Evolutionary conservation across 2,888 invertebrate genomes (phyloP).

Genomic region (Mamestra brassicae): DNA sequence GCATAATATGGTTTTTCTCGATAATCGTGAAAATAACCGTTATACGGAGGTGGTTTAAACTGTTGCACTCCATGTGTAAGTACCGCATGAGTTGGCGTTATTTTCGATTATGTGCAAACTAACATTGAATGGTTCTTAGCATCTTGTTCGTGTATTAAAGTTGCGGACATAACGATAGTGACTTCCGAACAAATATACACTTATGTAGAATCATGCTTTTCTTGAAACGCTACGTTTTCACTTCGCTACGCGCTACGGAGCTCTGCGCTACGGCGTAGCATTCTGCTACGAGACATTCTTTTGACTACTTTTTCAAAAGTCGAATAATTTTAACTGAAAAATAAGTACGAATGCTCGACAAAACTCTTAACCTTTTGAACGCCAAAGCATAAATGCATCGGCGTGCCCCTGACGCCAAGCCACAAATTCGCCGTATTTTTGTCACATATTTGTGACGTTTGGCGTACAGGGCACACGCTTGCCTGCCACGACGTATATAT

Average conservation of each 20-base stretch:
- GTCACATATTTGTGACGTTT: no score
- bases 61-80: slow-evolving; percentile 57
- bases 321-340: no score
- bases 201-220: background rate
- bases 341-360: no score
- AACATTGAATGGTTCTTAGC: slow-evolving; percentile 25
- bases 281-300: slow-evolving; percentile 11
- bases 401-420: no score
- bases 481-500: no score
- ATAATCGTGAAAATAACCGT: slow-evolving; percentile 61
- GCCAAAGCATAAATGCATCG: no score
- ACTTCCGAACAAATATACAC: slow-evolving; percentile 19
- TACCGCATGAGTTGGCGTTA: slow-evolving; percentile 35
- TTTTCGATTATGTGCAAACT: slow-evolving; percentile 43
- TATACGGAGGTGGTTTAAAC: slow-evolving; percentile 51
- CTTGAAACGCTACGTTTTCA: background rate
- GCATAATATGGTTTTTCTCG: slow-evolving; percentile 53
- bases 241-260: slow-evolving; percentile 11
- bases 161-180: slow-evolving; percentile 5
- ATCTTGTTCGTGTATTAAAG: slow-evolving; percentile 38
- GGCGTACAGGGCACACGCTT: no score
- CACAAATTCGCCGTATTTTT: no score
- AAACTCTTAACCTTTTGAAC: no score
- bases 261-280: slow-evolving; percentile 32
- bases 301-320: no score